Evolutionary conservation across 2,888 invertebrate genomes (phyloP).

Genomic region (Crossocerus cetratus): DNA sequence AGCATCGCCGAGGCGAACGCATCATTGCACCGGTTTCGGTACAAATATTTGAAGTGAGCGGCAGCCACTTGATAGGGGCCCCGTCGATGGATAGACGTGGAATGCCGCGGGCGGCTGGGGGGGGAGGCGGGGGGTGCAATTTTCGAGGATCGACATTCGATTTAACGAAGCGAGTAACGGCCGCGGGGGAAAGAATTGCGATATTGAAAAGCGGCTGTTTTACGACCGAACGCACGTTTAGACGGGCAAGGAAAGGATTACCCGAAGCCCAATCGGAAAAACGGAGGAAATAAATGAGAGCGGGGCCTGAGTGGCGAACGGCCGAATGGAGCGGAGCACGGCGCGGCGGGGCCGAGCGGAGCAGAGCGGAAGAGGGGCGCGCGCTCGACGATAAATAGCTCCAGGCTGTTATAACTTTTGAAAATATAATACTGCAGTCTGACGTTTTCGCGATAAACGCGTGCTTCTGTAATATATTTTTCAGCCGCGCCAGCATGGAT

Average conservation of each 20-base stretch:
- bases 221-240: constrained; percentile 5
- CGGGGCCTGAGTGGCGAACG: background rate
- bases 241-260: background rate
- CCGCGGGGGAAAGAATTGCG: background rate
- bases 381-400: constrained; percentile 33
- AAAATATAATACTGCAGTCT: constrained; percentile 38
- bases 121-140: background rate
- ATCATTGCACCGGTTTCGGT: background rate
- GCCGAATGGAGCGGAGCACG: constrained; percentile 2
- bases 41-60: constrained; percentile 29
- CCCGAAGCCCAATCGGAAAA: constrained; percentile 3
- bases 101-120: background rate
- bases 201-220: background rate
- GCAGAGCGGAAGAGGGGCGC: background rate
- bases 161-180: background rate
- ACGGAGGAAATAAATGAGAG: background rate
- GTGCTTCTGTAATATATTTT: constrained; percentile 33
- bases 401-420: constrained; percentile 40
- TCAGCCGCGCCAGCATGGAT: constrained; percentile 37
- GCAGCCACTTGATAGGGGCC: background rate
- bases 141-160: background rate
- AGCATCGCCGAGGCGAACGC: no score
- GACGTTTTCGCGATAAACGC: constrained; percentile 45
- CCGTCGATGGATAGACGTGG: background rate
- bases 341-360: no score